Conservation (phyloP, 2,113 vertebrate species). For the Thermophis baileyi region DNA sequence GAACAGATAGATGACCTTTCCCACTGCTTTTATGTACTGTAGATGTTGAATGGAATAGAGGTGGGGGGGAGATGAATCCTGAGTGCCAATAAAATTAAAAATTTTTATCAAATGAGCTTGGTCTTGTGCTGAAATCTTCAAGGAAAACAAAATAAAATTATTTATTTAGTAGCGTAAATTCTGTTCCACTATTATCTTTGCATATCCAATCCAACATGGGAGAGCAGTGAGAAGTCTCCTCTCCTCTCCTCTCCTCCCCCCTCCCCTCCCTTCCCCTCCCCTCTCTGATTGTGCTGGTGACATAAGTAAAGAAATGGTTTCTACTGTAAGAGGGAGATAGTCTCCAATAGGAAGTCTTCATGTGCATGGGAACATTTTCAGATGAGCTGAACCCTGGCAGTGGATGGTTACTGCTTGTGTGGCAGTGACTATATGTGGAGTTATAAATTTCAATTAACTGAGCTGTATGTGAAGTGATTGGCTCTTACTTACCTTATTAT, state of each 20-base stretch:
- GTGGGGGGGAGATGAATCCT: no score
- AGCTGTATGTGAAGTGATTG: not conserved
- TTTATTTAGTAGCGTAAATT: slow-evolving; percentile 27
- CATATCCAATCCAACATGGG: not conserved
- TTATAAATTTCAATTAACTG: not conserved
- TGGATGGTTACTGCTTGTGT: not conserved
- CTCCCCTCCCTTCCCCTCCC: not conserved
- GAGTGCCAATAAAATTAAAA: not conserved
- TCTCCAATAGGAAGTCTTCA: not conserved
- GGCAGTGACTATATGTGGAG: not conserved
- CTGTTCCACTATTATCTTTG: not conserved
- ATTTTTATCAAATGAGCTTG: not conserved
- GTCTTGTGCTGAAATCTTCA: not conserved
- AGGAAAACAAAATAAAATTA: slow-evolving; percentile 16
- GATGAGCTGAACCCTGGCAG: not conserved
- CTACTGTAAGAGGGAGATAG: not conserved
- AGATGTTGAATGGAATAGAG: not conserved
- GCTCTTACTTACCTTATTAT: not conserved
- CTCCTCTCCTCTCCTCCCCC: not conserved
- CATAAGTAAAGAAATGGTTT: not conserved
- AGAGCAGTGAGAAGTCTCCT: not conserved
- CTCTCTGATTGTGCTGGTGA: not conserved
- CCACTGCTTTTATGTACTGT: not conserved
- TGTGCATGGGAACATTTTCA: not conserved
- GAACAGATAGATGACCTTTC: not conserved